Evolutionary conservation across 2,888 invertebrate genomes (phyloP), one percentile per base, ranked within the genome.

Genomic region (Plutella xylostella): DNA sequence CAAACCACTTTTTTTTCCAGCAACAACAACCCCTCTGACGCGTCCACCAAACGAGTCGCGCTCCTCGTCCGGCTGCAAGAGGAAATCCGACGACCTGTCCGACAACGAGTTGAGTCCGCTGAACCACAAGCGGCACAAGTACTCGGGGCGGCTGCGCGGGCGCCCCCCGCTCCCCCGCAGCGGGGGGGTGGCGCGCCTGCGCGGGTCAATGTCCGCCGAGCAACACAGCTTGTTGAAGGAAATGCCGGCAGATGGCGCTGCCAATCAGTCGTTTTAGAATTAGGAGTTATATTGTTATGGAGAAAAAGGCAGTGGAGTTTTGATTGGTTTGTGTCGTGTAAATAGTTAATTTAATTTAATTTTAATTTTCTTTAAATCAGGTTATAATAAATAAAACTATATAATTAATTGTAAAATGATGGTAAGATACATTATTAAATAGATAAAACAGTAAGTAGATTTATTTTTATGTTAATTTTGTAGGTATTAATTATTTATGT

Each of bases 121-220:
- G 2, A 78, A 76, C 52, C 76, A 78, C 48, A 85, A 85, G 48
- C 65, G 72, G 7, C 69, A 75, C 18, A 83, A 76, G 42, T 82
- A 68, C 49, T 70, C 74, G 21, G 80, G 74, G 11, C 65, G 75
- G 47, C 79, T 85, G 43, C 55, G 64, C 21, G 79, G 79, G 0
- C 60, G 84, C 46, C 82, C 84, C 1, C 83, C 85, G 1, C 53
- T 85, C 12, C 61, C 9, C 6, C 19, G 43, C 1, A 14, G 64
- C 2, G 15, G 12, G 7, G 34, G 63, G 2, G 72, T 75, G 0
- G 63, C 72, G 0, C 56, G 57, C 0, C 45, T 78, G 1, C 66
- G 68, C 45, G 68, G 55, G 22, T 60, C 67, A 0, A 52, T 59
- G 41, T 79, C 78, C 4, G 71, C 68, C 2, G 75, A 75, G 43